phyloP scores from a whole-genome alignment of 2,113 vertebrate genomes.

The Ailurus styani region DNA sequence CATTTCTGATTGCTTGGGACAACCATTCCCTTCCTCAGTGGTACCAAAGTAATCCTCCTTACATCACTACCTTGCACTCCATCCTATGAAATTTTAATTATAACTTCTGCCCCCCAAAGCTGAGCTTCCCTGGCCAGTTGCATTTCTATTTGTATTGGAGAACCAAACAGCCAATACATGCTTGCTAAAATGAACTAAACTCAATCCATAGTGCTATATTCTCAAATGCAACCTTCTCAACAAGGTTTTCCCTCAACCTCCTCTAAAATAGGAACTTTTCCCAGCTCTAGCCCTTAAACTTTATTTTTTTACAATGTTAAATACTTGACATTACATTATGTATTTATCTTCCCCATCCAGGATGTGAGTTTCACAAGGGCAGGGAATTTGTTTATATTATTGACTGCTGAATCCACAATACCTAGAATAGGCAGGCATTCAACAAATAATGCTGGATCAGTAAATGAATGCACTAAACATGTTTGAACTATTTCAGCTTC shows the following conservation, averaged over 20 bases:
- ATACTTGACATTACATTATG: neutral
- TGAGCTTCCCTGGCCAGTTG: neutral
- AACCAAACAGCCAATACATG: neutral
- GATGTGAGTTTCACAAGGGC: neutral
- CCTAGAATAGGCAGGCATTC: neutral
- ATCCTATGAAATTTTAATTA: neutral
- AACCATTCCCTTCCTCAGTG: neutral
- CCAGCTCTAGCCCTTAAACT: neutral
- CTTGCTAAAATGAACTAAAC: neutral
- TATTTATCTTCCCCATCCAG: neutral
- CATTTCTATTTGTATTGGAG: neutral
- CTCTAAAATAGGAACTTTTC: neutral
- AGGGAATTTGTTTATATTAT: neutral
- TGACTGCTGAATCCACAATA: neutral
- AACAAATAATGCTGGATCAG: neutral
- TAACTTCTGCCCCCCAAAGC: neutral
- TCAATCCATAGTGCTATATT: neutral
- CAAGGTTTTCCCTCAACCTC: neutral
- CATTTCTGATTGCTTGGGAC: neutral
- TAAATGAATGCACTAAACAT: neutral
- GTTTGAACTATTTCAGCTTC: neutral
- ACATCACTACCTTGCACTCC: neutral
- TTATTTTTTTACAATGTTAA: constrained; percentile 3
- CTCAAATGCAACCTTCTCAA: neutral
- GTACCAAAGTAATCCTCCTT: neutral